A percentile compares a stretch with the other conserved stretches of the same genome.
Conservation (phyloP, 2,797 vertebrate genomes). For the Oreochromis grahami region DNA sequence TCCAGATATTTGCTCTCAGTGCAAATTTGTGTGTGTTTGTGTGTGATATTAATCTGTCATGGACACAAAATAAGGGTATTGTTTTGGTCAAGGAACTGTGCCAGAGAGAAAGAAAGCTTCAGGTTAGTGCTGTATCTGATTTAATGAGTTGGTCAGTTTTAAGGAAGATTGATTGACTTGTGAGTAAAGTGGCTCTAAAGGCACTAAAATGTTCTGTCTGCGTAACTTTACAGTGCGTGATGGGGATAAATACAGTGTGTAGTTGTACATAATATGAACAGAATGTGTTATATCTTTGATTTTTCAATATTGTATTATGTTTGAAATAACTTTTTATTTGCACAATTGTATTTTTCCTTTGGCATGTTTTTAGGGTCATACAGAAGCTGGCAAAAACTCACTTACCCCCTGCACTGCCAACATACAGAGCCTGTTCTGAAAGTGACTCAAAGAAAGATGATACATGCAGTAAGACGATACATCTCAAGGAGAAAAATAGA, state of each 20-base stretch:
- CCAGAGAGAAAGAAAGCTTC: slow-evolving; percentile 10
- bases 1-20: background rate
- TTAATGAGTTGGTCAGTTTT: slow-evolving; percentile 19
- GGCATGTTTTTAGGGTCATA: background rate
- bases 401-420: background rate
- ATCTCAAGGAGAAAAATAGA: slow-evolving; percentile 1
- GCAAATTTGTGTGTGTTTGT: slow-evolving; percentile 10
- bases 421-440: background rate
- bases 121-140: slow-evolving; percentile 13
- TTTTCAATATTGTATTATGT: background rate
- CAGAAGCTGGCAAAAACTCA: background rate
- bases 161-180: slow-evolving; percentile 12
- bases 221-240: background rate
- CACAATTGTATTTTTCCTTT: background rate
- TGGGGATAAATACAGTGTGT: background rate
- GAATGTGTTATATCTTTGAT: background rate
- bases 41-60: slow-evolving; percentile 7
- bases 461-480: background rate
- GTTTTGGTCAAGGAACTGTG: background rate
- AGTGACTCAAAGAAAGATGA: background rate
- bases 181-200: background rate
- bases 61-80: slow-evolving; percentile 5
- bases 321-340: background rate
- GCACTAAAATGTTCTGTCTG: background rate
- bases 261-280: background rate